Evolutionary conservation across 2,888 invertebrate genomes (phyloP).

Genomic region (Eurytoma adleriae): DNA sequence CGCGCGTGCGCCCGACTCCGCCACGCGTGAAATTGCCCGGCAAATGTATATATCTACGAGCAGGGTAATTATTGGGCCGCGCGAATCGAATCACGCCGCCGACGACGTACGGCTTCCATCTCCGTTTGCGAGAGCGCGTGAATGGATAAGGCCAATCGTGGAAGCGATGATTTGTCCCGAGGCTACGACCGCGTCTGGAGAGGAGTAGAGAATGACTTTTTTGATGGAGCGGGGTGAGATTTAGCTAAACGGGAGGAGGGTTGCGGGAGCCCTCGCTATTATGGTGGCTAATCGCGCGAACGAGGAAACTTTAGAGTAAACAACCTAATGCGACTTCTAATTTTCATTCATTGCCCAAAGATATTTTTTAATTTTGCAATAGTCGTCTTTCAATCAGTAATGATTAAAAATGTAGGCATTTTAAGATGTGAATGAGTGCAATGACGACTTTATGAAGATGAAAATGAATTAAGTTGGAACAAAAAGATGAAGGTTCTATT

Average conservation of each 20-base stretch:
- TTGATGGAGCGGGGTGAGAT: neutral
- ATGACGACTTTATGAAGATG: too few species aligned
- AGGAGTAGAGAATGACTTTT: neutral
- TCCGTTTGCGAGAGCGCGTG: neutral
- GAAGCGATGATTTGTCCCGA: neutral
- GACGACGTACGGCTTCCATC: neutral
- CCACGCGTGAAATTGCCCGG: constrained; percentile 71
- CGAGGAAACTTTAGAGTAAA: too few species aligned
- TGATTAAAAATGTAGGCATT: too few species aligned
- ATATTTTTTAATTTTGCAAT: too few species aligned
- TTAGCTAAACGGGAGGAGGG: neutral
- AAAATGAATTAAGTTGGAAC: too few species aligned
- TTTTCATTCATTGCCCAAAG: too few species aligned
- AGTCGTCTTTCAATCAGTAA: too few species aligned
- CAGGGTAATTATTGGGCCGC: constrained; percentile 73
- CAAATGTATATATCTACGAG: constrained; percentile 53
- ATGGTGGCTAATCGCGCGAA: too few species aligned
- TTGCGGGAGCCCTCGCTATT: neutral
- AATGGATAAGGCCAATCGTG: neutral
- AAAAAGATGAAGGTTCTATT: too few species aligned
- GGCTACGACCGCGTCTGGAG: too few species aligned
- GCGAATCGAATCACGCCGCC: constrained; percentile 53
- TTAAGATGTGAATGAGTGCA: too few species aligned
- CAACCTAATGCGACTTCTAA: too few species aligned
- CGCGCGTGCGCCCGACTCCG: constrained; percentile 53